These are phyloP conservation scores for Callitettix versicolor DNA, from an alignment of 1,140 invertebrate genomes.

Conservation along the genomic window DNA sequence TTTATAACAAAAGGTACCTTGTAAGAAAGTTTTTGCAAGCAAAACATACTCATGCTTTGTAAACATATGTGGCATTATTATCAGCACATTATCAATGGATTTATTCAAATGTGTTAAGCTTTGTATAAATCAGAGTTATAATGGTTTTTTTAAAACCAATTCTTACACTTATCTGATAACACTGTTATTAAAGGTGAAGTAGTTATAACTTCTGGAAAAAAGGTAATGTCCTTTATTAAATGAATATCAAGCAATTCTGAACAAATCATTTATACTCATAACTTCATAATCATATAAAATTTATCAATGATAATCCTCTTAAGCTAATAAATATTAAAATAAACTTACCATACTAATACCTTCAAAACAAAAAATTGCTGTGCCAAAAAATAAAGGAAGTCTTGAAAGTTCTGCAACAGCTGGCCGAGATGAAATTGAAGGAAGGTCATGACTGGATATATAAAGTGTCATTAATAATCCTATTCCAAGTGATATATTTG, in stretches of 20 bases:
- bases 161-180: too few relatives aligned
- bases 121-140: too few relatives aligned
- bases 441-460: conserved; percentile 36
- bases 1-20: too few relatives aligned
- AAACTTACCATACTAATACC: conserved; percentile 62
- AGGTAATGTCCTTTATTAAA: background rate
- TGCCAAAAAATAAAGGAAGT: conserved; percentile 77
- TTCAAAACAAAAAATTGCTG: conserved; percentile 79
- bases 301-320: too few relatives aligned
- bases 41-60: too few relatives aligned
- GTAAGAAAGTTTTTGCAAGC: too few relatives aligned
- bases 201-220: background rate
- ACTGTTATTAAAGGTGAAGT: background rate
- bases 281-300: too few relatives aligned
- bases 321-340: background rate
- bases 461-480: conserved; percentile 74
- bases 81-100: too few relatives aligned
- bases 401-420: conserved; percentile 39
- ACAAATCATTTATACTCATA: background rate
- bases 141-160: too few relatives aligned
- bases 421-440: conserved; percentile 16
- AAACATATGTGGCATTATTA: too few relatives aligned
- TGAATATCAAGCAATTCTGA: background rate
- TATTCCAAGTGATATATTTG: conserved; percentile 60
- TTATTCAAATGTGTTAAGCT: too few relatives aligned